Conservation (phyloP, 1,140 invertebrate species). For the Odontomachus brunneus region DNA sequence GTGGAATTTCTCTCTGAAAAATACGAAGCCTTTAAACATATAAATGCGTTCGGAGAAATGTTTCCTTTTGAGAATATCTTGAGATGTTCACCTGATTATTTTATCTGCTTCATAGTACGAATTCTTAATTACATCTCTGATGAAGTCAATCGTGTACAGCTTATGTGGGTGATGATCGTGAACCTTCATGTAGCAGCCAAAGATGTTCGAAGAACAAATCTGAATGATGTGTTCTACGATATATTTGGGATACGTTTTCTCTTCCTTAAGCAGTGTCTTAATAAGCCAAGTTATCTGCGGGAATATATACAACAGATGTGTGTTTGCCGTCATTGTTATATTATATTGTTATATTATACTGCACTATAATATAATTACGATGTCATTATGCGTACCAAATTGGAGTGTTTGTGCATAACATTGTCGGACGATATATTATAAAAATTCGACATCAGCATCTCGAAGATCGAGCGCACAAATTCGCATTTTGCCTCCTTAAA, state of each 20-base stretch:
- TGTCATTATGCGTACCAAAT: conserved; percentile 75
- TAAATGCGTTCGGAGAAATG: conserved; percentile 15
- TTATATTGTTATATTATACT: background rate
- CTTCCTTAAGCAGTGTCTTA: conserved; percentile 75
- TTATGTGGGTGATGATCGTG: conserved; percentile 81
- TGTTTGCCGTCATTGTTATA: conserved; percentile 2
- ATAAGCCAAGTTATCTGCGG: conserved; percentile 81
- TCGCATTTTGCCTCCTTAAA: conserved; percentile 77
- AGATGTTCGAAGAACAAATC: conserved; percentile 73
- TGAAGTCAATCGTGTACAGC: conserved; percentile 77
- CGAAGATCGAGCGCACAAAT: conserved; percentile 77
- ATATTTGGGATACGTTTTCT: conserved; percentile 68
- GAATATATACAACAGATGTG: conserved; percentile 37
- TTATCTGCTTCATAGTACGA: conserved; percentile 73
- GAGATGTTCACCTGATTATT: conserved; percentile 70
- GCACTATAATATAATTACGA: conserved; percentile 11
- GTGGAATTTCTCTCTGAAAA: conserved; percentile 77
- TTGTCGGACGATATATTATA: conserved; percentile 76
- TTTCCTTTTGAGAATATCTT: background rate
- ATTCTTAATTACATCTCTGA: conserved; percentile 75
- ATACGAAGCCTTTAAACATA: conserved; percentile 30
- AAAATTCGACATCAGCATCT: conserved; percentile 77
- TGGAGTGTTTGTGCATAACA: conserved; percentile 79
- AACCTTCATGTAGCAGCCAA: conserved; percentile 80
- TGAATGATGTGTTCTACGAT: conserved; percentile 77